Percentiles rank a stretch among this genome's conserved stretches.
Evolutionary conservation across 2,113 vertebrate genomes (phyloP).

Genomic region (Rafetus swinhoei): DNA sequence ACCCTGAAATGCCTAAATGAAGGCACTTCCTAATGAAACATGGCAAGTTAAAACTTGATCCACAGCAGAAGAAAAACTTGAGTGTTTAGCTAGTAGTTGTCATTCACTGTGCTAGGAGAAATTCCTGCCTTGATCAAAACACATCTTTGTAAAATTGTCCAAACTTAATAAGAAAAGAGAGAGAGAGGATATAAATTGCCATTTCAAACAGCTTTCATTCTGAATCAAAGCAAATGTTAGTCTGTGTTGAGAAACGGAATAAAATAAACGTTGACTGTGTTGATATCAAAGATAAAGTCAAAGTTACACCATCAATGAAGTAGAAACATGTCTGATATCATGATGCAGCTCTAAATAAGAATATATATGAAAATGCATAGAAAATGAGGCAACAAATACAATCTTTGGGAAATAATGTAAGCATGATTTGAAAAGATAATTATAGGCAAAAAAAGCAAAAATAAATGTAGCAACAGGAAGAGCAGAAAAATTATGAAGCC

Average conservation of each 20-base stretch:
- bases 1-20: slow-evolving; percentile 22
- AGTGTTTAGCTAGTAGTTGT: slow-evolving; percentile 25
- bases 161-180: slow-evolving; percentile 33
- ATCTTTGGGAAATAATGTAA: slow-evolving; percentile 38
- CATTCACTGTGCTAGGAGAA: slow-evolving; percentile 21
- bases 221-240: slow-evolving; percentile 54
- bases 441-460: slow-evolving; percentile 48
- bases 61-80: slow-evolving; percentile 34
- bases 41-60: slow-evolving; percentile 45
- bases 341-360: not conserved
- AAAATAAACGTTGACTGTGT: slow-evolving; percentile 62
- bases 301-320: slow-evolving; percentile 50
- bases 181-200: slow-evolving; percentile 1
- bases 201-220: slow-evolving; percentile 52
- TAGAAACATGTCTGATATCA: slow-evolving; percentile 12
- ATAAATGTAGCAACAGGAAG: slow-evolving; percentile 63
- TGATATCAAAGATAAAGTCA: slow-evolving; percentile 56
- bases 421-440: slow-evolving; percentile 73
- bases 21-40: slow-evolving; percentile 25
- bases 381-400: slow-evolving; percentile 56
- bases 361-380: slow-evolving; percentile 46
- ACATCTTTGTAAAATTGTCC: slow-evolving; percentile 40
- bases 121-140: slow-evolving; percentile 32
- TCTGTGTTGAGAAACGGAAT: slow-evolving; percentile 61
- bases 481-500: slow-evolving; percentile 71